phyloP scores from a whole-genome alignment of 2,888 invertebrate species.

The Drosophila rellima region DNA sequence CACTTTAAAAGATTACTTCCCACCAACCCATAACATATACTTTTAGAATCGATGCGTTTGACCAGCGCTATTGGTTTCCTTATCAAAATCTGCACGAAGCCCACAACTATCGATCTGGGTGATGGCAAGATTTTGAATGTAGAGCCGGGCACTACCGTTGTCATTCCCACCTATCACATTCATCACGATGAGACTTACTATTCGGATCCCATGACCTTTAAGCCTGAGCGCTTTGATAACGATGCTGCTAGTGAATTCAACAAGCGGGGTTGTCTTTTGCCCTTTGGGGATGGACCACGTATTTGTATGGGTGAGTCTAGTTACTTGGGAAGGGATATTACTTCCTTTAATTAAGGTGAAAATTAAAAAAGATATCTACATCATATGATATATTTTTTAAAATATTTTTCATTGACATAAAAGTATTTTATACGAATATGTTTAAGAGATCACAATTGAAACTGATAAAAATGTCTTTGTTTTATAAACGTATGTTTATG shows the following conservation, averaged over 20 bases:
- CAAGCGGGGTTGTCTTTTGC: constrained; percentile 77
- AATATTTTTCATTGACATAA: too few relatives aligned
- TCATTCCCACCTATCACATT: constrained; percentile 79
- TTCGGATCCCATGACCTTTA: constrained; percentile 64
- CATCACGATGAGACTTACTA: constrained; percentile 78
- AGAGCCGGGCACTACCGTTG: constrained; percentile 72
- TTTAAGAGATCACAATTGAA: too few relatives aligned
- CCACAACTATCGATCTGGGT: constrained; percentile 61
- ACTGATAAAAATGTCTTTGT: too few relatives aligned
- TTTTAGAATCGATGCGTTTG: constrained; percentile 78
- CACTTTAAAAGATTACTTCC: background rate
- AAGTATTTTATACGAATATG: too few relatives aligned
- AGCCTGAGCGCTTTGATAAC: constrained; percentile 82
- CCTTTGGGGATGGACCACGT: constrained; percentile 84
- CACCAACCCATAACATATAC: background rate
- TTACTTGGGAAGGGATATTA: too few relatives aligned
- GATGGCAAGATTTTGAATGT: constrained; percentile 59
- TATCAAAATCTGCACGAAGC: constrained; percentile 68
- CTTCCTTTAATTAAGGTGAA: too few relatives aligned
- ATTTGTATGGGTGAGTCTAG: constrained; percentile 80
- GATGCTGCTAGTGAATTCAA: constrained; percentile 60
- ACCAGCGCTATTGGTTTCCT: constrained; percentile 67
- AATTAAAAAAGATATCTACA: too few relatives aligned
- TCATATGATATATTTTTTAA: too few relatives aligned
- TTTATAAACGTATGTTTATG: too few relatives aligned